A percentile compares a stretch with the other conserved stretches of the same genome.
Conservation (phyloP, 2,113 vertebrate genomes). For the Laterallus jamaicensis region DNA sequence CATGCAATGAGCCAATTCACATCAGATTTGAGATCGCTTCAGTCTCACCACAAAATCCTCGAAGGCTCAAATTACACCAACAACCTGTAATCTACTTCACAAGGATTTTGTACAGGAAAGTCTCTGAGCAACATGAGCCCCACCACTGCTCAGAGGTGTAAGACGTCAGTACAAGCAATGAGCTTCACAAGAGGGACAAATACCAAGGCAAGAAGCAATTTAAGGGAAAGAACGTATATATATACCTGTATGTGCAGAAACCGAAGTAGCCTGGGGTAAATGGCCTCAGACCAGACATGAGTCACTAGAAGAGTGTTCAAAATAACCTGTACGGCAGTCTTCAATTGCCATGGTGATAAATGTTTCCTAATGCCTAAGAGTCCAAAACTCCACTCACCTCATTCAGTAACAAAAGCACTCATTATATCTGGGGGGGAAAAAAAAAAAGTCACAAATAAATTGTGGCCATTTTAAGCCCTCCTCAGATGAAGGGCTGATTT, state of each 20-base stretch:
- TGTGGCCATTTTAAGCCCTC: slow-evolving; percentile 17
- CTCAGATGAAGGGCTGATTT: slow-evolving; percentile 44
- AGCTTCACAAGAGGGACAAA: neutral
- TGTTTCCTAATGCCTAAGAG: slow-evolving; percentile 40
- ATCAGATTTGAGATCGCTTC: neutral
- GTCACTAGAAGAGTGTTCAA: slow-evolving; percentile 19
- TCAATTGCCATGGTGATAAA: slow-evolving; percentile 54
- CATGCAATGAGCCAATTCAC: neutral
- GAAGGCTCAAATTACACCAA: neutral
- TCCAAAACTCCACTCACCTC: slow-evolving; percentile 3
- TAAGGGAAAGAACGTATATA: neutral
- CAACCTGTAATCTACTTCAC: neutral
- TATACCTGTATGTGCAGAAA: neutral
- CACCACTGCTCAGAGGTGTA: neutral
- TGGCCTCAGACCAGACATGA: neutral
- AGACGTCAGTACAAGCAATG: neutral
- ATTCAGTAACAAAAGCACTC: slow-evolving; percentile 58
- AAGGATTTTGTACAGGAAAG: neutral
- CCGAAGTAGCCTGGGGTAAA: neutral
- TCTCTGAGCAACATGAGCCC: neutral
- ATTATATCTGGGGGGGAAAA: neutral
- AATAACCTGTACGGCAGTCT: slow-evolving; percentile 39
- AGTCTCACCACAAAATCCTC: neutral
- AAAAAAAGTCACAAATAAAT: neutral
- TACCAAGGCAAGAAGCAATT: neutral